Base-by-base conservation (phyloP, 2,888 invertebrate species). In the Epicampocera succincta region DNA sequence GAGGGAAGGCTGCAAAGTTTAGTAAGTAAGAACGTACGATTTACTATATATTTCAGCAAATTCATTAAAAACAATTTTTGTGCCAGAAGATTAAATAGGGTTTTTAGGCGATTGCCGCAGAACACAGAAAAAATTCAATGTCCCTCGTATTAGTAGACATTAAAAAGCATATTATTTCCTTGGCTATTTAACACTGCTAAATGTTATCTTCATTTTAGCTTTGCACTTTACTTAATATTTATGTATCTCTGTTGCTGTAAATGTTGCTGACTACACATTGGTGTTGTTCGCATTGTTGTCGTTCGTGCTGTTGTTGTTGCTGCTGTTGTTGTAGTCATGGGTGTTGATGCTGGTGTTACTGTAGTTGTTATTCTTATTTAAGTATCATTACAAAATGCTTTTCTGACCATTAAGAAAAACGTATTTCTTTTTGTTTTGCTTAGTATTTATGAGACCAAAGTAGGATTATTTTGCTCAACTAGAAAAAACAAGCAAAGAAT, bases 391-490 rank as follows among this genome's bases (percentile, higher is more conserved):
- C 78, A 77, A 76, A 84, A 60, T 78, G 80, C 83, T 83, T 78
- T 80, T 50, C 66, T 81, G 83, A 79, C 84, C 85, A 85, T 85
- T 84, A 81, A 69, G 78, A 61, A 48, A 71, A 75, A 63, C 76
- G 58, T 74, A 66, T 71, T 40, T 69, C 71, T 65, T 68, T 65
- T 58, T 63, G 33, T 65, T 58, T 46, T 63, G 48, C 52, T 73
- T 46, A 69, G 73, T 74, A 77, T 76, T 81, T 77, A 77, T 81
- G 68, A 68, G 78, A 58, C 68, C 69, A 71, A 79, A 73, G 46
- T 61, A 54, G 66, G 72, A 79, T 79, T 73, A 72, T 52, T 60
- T 66, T 52, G 25, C 66, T 73, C 11, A 25, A 42, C 54, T 60
- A 17, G 33, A 15, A 52, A 68, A 61, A 61, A 46, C 46, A 61